Base-by-base conservation (phyloP, 2,113 vertebrate genomes). In the Sturnira hondurensis region DNA sequence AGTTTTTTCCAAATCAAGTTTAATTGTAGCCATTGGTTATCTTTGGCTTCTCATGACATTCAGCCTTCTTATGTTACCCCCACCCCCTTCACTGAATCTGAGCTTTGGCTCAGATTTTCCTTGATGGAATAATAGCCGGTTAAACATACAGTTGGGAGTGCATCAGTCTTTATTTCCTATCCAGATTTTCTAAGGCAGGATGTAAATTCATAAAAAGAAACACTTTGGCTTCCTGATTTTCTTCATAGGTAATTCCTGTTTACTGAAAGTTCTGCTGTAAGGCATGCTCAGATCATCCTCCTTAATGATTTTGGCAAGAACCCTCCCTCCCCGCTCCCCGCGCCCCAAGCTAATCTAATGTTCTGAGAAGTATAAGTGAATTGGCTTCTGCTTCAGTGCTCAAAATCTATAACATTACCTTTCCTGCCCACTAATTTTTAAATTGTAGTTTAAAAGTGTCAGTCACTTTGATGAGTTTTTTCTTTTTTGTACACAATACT, bases 141-240 rank as follows among this genome's bases (percentile, higher is more conserved):
- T 94, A 89, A 50, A 71, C 80, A 33, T 84, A 68, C 88, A 86
- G 65, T 91, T 82, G 47, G 71, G 93, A 95, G 77, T 71, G 36
- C 93, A 88, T 96, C 94, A 54, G 85, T 92, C 91, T 97, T 97
- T 96, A 92, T 97, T 97, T 97, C 95, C 96, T 96, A 96, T 86
- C 83, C 93, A 97, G 96, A 89, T 91, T 97, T 97, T 97, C 94
- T 95, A 97, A 96, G 93, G 95, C 94, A 96, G 96, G 97, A 98
- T 97, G 97, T 97, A 95, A 96, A 93, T 97, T 97, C 95, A 96
- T 96, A 84, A 94, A 97, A 98, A 98, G 94, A 96, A 97, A 98
- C 97, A 96, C 95, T 84, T 96, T 80, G 93, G 65, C 95, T 98
- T 98, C 97, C 97, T 98, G 96, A 97, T 97, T 97, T 97, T 96